Evolutionary conservation across 2,888 invertebrate species (phyloP).

Genomic region (Mythimna impura): DNA sequence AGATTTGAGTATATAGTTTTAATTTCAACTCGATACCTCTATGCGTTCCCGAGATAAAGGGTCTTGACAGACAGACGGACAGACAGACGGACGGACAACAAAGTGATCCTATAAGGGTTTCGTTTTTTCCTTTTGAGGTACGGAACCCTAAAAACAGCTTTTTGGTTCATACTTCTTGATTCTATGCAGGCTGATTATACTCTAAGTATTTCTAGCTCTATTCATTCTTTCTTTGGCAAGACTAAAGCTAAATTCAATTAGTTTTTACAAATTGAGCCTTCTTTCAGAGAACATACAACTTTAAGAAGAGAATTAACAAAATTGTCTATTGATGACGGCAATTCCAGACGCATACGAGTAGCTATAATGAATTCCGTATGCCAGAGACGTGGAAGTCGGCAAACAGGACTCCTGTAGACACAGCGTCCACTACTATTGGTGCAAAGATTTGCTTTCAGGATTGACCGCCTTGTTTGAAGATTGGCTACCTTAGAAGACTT

Average conservation of each 20-base stretch:
- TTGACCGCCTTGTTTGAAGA: constrained; percentile 28
- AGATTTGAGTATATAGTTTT: too few relatives aligned
- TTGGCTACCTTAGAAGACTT: constrained; percentile 21
- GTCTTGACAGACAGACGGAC: too few relatives aligned
- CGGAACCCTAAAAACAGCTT: too few relatives aligned
- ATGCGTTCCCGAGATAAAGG: too few relatives aligned
- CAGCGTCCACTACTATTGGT: constrained; percentile 39
- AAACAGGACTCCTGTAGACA: constrained; percentile 57
- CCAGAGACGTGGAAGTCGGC: constrained; percentile 45
- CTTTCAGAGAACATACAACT: not conserved
- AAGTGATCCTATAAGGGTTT: too few relatives aligned
- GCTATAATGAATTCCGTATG: constrained; percentile 60
- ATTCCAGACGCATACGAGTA: constrained; percentile 36
- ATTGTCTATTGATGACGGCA: constrained; percentile 57
- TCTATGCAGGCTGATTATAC: not conserved
- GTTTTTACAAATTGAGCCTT: not conserved
- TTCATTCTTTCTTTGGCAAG: not conserved
- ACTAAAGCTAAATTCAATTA: not conserved
- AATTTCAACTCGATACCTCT: too few relatives aligned
- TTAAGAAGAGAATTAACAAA: too few relatives aligned
- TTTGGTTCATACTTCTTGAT: too few relatives aligned
- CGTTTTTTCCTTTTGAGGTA: too few relatives aligned
- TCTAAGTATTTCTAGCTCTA: not conserved
- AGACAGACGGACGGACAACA: too few relatives aligned
- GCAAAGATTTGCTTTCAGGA: constrained; percentile 45